These are phyloP conservation scores for Drosophila falleni DNA, from an alignment of 2,888 invertebrate species.

Conservation along the genomic window DNA sequence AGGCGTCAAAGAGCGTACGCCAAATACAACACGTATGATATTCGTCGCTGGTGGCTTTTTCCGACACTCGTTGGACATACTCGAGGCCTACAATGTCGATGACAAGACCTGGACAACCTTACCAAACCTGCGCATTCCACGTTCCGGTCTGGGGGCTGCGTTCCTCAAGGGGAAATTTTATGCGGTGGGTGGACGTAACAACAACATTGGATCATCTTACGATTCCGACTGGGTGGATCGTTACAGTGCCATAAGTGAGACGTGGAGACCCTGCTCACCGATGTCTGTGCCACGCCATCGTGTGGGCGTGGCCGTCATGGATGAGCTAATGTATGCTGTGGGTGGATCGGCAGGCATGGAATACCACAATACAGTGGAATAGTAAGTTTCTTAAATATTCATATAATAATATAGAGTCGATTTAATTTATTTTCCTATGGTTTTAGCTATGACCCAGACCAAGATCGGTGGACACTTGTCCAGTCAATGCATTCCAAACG, in stretches of 20 bases:
- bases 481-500: constrained; percentile 88
- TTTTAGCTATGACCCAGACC: constrained; percentile 88
- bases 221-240: constrained; percentile 93
- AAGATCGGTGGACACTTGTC: constrained; percentile 89
- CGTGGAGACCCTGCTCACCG: constrained; percentile 94
- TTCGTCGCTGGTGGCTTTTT: constrained; percentile 97
- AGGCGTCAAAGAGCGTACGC: constrained; percentile 93
- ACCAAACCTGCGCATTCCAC: constrained; percentile 93
- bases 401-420: background rate
- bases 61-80: constrained; percentile 92
- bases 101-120: constrained; percentile 94
- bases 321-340: constrained; percentile 95
- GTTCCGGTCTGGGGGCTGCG: constrained; percentile 94
- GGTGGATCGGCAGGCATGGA: constrained; percentile 95
- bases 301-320: constrained; percentile 97
- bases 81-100: constrained; percentile 95
- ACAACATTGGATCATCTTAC: constrained; percentile 94
- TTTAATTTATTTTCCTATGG: background rate
- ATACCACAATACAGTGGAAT: constrained; percentile 95
- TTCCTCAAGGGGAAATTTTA: constrained; percentile 95
- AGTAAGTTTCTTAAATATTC: constrained; percentile 86
- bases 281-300: constrained; percentile 95
- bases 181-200: constrained; percentile 96
- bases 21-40: constrained; percentile 95
- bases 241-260: constrained; percentile 94